These are phyloP conservation scores for Brienomyrus longianalis DNA, from an alignment of 2,113 vertebrate genomes.

Conservation along the genomic window DNA sequence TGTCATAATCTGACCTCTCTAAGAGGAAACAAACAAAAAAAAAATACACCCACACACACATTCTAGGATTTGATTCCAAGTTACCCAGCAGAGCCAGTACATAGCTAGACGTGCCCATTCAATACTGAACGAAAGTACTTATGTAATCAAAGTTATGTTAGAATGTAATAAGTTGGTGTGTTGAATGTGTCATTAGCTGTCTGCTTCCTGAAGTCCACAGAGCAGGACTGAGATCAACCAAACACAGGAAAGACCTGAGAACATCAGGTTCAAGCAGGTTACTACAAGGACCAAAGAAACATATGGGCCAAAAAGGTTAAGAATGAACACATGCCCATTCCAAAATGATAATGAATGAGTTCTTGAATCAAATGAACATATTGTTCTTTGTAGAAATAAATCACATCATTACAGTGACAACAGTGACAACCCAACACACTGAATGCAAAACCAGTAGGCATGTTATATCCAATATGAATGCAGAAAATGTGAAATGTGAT, in stretches of 20 bases:
- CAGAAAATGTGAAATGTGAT: neutral
- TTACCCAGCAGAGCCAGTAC: neutral
- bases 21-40: constrained; percentile 21
- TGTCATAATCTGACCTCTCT: constrained; percentile 35
- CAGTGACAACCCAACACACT: neutral
- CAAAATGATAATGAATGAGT: neutral
- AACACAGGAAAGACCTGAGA: neutral
- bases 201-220: neutral
- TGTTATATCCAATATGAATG: neutral
- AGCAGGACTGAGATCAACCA: neutral
- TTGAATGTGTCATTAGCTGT: neutral
- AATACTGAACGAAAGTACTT: neutral
- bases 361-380: neutral
- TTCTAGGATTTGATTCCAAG: constrained; percentile 29
- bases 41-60: constrained; percentile 11
- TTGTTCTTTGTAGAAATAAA: neutral
- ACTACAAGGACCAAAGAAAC: neutral
- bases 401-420: neutral
- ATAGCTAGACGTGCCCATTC: neutral
- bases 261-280: neutral
- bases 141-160: neutral
- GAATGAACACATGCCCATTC: neutral
- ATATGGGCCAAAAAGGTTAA: neutral
- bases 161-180: neutral
- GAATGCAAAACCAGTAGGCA: neutral